Evolutionary conservation across 2,797 vertebrate species (phyloP).

Genomic region (Etheostoma perlongum): DNA sequence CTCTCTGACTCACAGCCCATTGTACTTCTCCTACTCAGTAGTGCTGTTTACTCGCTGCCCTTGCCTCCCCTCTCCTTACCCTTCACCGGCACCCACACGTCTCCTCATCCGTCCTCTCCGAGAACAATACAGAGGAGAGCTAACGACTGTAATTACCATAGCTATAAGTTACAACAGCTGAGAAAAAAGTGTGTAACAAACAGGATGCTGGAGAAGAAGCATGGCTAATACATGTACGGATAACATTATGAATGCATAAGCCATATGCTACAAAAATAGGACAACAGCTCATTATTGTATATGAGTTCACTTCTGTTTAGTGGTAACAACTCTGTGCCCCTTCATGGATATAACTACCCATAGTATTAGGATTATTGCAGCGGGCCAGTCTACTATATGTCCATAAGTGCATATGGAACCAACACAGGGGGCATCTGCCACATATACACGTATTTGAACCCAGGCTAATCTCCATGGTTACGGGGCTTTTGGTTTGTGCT

Average conservation of each 20-base stretch:
- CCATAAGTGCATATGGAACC: slow-evolving; percentile 59
- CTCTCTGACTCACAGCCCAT: slow-evolving; percentile 71
- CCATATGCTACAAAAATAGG: slow-evolving; percentile 38
- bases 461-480: slow-evolving; percentile 77
- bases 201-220: slow-evolving; percentile 23
- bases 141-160: slow-evolving; percentile 62
- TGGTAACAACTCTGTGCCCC: slow-evolving; percentile 8
- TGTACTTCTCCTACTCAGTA: slow-evolving; percentile 68
- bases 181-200: slow-evolving; percentile 5
- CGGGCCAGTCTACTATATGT: slow-evolving; percentile 11
- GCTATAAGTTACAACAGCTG: slow-evolving; percentile 38
- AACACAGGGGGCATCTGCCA: slow-evolving; percentile 59
- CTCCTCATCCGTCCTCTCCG: slow-evolving; percentile 72
- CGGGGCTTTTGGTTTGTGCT: slow-evolving; percentile 48
- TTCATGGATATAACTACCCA: slow-evolving; percentile 15
- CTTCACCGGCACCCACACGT: slow-evolving; percentile 74
- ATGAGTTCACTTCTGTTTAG: slow-evolving; percentile 38
- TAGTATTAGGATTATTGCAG: slow-evolving; percentile 6
- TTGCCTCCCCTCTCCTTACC: slow-evolving; percentile 57
- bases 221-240: slow-evolving; percentile 16
- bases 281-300: slow-evolving; percentile 28
- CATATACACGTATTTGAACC: slow-evolving; percentile 64
- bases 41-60: slow-evolving; percentile 62
- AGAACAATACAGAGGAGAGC: slow-evolving; percentile 64
- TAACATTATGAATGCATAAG: slow-evolving; percentile 45